Evolutionary conservation across 2,888 invertebrate species (phyloP), one percentile per base, ranked within the genome.

Genomic region (Holacanthella duospinosa): DNA sequence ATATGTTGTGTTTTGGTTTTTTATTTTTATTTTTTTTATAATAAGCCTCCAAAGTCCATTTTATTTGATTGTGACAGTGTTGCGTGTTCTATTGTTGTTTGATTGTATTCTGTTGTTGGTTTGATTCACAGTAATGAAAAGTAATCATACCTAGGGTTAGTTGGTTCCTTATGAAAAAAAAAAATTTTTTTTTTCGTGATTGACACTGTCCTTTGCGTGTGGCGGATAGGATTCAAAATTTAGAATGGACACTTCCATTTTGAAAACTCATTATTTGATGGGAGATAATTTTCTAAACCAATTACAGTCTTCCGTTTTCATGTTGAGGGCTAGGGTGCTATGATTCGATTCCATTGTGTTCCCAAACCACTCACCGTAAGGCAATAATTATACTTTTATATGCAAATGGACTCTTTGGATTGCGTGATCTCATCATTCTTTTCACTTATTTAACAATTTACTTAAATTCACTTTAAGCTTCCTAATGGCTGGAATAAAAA

Each of bases 191-290:
- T 9, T n/a, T 4, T 48, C 19, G 48, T 9, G 12, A n/a, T 16
- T 48, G 4, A 21, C 6, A 48, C 21, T 48, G 19, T 4, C 12
- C 48, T 21, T 48, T 21, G 48, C 48, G 48, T 48, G 48, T 48
- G 6, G n/a, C n/a, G n/a, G n/a, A n/a, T n/a, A n/a, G n/a, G n/a
- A n/a, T 36, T 48, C 48, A 9, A 21, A 48, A 48, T 48, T 48
- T 21, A 4, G 21, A 9, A 48, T 48, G 48, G 21, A 21, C 19
- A 21, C 48, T 48, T 48, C 48, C 48, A 48, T 48, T 48, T 48
- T 48, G 48, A 21, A 48, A 48, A 48, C 48, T 48, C 48, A 48
- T 36, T 36, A 36, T 21, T 48, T 48, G 48, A 48, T 48, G 4
- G 4, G 4, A 48, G 48, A 48, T 9, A 48, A n/a, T 48, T n/a